A percentile compares a stretch with the other conserved stretches of the same genome.
phyloP scores from a whole-genome alignment of 2,797 vertebrate species.

The Sebastiscus albofasciatus region DNA sequence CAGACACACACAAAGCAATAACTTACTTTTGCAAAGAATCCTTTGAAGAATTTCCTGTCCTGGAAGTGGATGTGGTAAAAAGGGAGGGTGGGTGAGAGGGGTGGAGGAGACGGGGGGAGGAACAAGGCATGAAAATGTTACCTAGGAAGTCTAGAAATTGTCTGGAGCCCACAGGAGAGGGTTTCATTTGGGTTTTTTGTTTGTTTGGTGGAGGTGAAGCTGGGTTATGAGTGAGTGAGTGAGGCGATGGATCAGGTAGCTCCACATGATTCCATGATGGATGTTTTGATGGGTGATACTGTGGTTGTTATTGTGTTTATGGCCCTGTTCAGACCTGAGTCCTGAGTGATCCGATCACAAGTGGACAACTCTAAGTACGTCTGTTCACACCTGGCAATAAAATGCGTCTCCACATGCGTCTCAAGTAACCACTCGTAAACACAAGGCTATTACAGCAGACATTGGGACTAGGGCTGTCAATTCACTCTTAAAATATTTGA shows the following conservation, averaged over 20 bases:
- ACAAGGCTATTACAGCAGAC: too few species aligned
- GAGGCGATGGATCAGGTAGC: conserved; percentile 19
- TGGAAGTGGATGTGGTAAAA: conserved; percentile 92
- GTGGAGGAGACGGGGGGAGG: conserved; percentile 83
- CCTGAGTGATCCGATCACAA: too few species aligned
- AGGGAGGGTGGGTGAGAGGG: conserved; percentile 74
- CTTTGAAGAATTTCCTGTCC: conserved; percentile 99
- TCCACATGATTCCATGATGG: conserved; percentile 26
- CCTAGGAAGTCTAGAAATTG: conserved; percentile 87
- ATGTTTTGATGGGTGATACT: conserved; percentile 31
- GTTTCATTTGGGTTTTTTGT: conserved; percentile 4
- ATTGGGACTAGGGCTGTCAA: too few species aligned
- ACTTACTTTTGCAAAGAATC: conserved; percentile 99
- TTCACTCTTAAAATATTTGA: too few species aligned
- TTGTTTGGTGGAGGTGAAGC: conserved; percentile 26
- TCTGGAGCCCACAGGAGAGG: conserved; percentile 77
- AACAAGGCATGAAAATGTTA: conserved; percentile 98
- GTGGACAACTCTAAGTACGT: too few species aligned
- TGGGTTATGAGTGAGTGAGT: conserved; percentile 54
- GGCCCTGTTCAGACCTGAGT: background rate
- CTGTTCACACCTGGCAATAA: too few species aligned
- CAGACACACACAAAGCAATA: conserved; percentile 80
- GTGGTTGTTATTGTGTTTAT: conserved; percentile 33
- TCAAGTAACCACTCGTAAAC: too few species aligned
- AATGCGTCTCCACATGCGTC: too few species aligned